Conservation (phyloP, 2,797 vertebrate species). For the Tympanoctomys barrerae region DNA sequence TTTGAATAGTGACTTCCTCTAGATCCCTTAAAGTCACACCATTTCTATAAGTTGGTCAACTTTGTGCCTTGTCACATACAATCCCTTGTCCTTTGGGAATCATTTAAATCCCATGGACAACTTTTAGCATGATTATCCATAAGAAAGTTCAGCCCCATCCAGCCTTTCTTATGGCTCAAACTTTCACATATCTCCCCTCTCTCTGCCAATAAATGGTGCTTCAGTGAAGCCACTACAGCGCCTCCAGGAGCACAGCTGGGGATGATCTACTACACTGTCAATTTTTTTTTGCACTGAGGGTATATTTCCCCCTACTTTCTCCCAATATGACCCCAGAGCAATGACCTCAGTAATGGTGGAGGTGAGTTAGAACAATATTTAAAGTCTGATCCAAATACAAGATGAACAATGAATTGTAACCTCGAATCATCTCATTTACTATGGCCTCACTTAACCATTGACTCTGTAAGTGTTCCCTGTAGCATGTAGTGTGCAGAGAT, state of each 20-base stretch:
- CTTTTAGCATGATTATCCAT: background rate
- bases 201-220: background rate
- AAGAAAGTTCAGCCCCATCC: background rate
- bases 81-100: background rate
- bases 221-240: background rate
- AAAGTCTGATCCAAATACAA: background rate
- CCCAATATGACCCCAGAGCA: background rate
- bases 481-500: background rate
- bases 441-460: background rate
- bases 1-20: background rate
- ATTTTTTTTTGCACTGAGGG: background rate
- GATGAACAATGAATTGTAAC: background rate
- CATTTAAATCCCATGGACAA: background rate
- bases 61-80: background rate
- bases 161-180: background rate
- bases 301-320: background rate
- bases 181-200: background rate
- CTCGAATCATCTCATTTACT: background rate
- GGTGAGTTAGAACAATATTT: background rate
- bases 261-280: background rate
- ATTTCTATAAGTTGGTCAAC: background rate
- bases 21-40: background rate
- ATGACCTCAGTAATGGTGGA: background rate
- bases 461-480: background rate
- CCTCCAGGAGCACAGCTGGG: background rate